Base-by-base conservation (phyloP, 2,888 invertebrate genomes). In the Ornithoptera alexandrae region DNA sequence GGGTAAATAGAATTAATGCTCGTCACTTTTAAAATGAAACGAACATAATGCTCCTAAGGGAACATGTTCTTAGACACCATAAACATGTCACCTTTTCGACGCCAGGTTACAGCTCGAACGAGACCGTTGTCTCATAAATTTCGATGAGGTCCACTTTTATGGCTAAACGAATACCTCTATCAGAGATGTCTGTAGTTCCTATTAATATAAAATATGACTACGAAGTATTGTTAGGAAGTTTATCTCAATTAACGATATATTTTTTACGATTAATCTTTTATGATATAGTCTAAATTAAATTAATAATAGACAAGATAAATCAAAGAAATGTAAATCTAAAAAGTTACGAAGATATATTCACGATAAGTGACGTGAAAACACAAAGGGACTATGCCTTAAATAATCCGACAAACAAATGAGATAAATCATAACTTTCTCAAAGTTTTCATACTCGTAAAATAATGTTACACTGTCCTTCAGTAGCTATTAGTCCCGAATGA, bases 101-200 rank as follows among this genome's bases (percentile, higher is more conserved):
- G 20, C 58, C 59, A 8, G 67, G 20, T 65, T 62, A 62, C 66
- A 59, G 58, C 39, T 30, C n/a, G 53, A 67, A 53, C 59, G 53
- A 63, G 56, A 67, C 73, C 73, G 69, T 79, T 80, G 84, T 82
- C 83, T 72, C 79, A 85, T 86, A 86, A 86, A 86, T 85, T 83
- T 72, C 68, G 71, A 68, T 76, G 79, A 82, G 77, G 74, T 75
- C 76, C 73, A 72, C 74, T 77, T 73, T 72, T 74, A 72, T 68
- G 74, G 76, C 75, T 77, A 77, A 76, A 79, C 76, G 75, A 62
- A 50, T 61, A 36, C 39, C 57, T 30, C 24, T 39, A n/a, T 53
- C 39, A n/a, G n/a, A 10, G 39, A 5, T 39, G 39, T 60, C 24
- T 60, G n/a, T 36, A n/a, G 39, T 39, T 60, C 8, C 6, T 60